Percentiles rank a stretch among this genome's conserved stretches.
phyloP scores from a whole-genome alignment of 2,797 vertebrate species.

The Enteromius mattozi region DNA sequence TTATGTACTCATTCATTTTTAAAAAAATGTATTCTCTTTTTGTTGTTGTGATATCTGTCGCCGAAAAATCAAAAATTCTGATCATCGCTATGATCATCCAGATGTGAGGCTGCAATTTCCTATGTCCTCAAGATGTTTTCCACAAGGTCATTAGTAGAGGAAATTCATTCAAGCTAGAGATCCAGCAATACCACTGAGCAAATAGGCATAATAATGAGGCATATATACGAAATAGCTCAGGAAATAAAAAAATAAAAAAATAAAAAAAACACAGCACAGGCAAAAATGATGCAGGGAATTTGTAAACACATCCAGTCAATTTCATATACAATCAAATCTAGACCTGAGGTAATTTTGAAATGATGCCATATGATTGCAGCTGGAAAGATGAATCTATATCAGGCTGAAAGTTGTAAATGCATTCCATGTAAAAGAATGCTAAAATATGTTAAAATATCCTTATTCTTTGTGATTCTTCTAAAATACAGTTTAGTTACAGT shows the following conservation, averaged over 20 bases:
- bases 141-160: conserved; percentile 46
- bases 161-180: conserved; percentile 16
- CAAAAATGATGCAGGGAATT: neutral
- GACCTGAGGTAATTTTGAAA: neutral
- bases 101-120: conserved; percentile 8
- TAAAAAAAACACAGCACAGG: neutral
- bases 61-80: neutral
- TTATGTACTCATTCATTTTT: conserved; percentile 1
- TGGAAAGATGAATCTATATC: too few species aligned
- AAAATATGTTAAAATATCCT: neutral
- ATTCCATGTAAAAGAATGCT: neutral
- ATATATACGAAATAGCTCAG: conserved; percentile 14
- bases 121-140: conserved; percentile 27
- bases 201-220: conserved; percentile 32
- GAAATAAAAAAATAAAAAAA: neutral
- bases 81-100: conserved; percentile 30
- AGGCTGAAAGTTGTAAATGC: neutral
- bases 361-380: neutral
- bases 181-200: neutral
- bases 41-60: neutral
- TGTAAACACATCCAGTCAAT: conserved; percentile 3
- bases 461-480: neutral
- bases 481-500: neutral
- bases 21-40: neutral
- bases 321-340: neutral